These are phyloP conservation scores for Eurypyga helias DNA, from an alignment of 2,113 vertebrate species.

Conservation along the genomic window DNA sequence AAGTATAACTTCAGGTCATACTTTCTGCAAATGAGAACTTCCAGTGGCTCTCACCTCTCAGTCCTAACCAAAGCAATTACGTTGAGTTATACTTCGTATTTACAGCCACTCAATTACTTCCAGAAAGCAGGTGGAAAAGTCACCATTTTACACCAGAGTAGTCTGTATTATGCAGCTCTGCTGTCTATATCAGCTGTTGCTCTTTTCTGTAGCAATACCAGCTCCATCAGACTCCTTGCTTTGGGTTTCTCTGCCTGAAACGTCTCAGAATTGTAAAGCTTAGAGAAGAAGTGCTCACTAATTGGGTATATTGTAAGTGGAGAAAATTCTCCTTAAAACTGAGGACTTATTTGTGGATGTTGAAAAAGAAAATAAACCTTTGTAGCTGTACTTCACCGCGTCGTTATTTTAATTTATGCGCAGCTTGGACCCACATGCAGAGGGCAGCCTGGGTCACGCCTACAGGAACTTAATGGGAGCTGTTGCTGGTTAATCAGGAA, in stretches of 20 bases:
- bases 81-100: background rate
- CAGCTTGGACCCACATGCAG: background rate
- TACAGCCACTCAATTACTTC: background rate
- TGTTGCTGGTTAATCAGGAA: background rate
- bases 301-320: background rate
- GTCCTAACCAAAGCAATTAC: background rate
- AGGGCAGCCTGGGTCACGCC: background rate
- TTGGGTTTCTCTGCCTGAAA: background rate
- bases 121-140: background rate
- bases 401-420: slow-evolving; percentile 5
- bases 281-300: background rate
- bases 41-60: background rate
- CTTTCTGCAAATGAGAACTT: background rate
- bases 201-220: background rate
- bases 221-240: background rate
- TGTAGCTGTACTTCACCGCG: background rate
- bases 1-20: background rate
- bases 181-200: background rate
- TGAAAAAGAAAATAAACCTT: background rate
- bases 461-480: background rate
- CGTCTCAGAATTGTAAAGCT: background rate
- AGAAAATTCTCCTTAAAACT: background rate
- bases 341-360: background rate
- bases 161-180: background rate
- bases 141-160: background rate